Percentiles rank a stretch among this genome's conserved stretches.
Evolutionary conservation across 2,888 invertebrate genomes (phyloP).

Genomic region (Sesamia inferens): DNA sequence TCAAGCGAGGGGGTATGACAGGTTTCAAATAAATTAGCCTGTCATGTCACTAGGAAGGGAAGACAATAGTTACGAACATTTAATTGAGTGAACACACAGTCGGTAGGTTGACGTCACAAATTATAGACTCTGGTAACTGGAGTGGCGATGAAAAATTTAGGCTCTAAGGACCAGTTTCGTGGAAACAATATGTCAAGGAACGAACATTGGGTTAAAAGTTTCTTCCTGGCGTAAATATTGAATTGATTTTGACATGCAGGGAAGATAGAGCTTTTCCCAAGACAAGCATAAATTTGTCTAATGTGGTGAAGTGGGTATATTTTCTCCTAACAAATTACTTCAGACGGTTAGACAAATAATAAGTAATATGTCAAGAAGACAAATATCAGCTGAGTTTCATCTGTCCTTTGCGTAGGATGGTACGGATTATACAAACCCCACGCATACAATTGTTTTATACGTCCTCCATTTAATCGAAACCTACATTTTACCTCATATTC

Average conservation of each 20-base stretch:
- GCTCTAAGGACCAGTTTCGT: slow-evolving; percentile 23
- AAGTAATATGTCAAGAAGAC: neutral
- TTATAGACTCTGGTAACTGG: slow-evolving; percentile 28
- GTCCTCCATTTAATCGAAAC: neutral
- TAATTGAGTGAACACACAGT: slow-evolving; percentile 55
- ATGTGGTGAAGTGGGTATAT: neutral
- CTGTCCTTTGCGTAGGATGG: neutral
- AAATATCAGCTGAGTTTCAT: neutral
- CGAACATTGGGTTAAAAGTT: slow-evolving; percentile 1
- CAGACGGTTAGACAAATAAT: neutral
- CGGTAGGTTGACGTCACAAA: slow-evolving; percentile 45
- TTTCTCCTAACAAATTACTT: neutral
- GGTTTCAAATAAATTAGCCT: slow-evolving; percentile 58
- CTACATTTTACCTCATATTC: neutral
- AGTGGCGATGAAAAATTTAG: slow-evolving; percentile 50
- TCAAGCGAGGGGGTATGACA: slow-evolving; percentile 50
- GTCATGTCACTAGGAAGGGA: slow-evolving; percentile 44
- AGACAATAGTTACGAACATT: slow-evolving; percentile 55
- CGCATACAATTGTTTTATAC: neutral
- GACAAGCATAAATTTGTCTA: neutral
- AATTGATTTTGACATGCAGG: slow-evolving; percentile 16
- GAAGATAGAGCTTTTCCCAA: neutral
- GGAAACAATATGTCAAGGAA: slow-evolving; percentile 48
- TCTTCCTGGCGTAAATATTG: slow-evolving; percentile 14
- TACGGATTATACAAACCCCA: neutral